A percentile compares a stretch with the other conserved stretches of the same genome.
These are phyloP conservation scores for Elgaria multicarinata DNA, from an alignment of 2,113 vertebrate genomes.

Conservation along the genomic window DNA sequence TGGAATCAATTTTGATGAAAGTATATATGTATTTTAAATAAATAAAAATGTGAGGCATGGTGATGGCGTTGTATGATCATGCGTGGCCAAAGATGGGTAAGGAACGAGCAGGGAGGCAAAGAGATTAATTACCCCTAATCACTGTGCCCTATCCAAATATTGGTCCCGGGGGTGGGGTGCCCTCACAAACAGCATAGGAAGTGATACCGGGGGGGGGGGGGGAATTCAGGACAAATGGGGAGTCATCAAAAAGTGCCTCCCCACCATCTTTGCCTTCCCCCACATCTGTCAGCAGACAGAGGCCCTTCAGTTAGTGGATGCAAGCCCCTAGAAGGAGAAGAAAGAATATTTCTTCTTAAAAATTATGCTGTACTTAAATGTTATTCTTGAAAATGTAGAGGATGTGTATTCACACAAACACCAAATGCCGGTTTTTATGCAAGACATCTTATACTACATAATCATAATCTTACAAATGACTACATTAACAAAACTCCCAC, in stretches of 20 bases:
- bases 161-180: background rate
- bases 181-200: background rate
- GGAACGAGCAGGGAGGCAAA: background rate
- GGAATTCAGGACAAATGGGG: background rate
- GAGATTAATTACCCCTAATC: background rate
- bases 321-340: conserved; percentile 38
- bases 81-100: too few relatives aligned
- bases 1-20: background rate
- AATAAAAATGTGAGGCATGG: background rate
- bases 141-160: background rate
- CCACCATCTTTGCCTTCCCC: background rate
- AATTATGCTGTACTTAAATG: conserved; percentile 53
- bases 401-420: conserved; percentile 52
- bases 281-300: background rate
- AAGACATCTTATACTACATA: background rate
- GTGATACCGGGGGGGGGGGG: too few relatives aligned
- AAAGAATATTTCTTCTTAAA: conserved; percentile 54
- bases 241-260: background rate
- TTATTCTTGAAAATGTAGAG: conserved; percentile 53
- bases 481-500: conserved; percentile 39
- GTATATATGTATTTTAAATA: background rate
- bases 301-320: background rate
- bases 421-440: conserved; percentile 50
- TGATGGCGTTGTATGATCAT: background rate
- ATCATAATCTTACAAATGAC: background rate